These are phyloP conservation scores for Petaurus breviceps DNA, from an alignment of 2,113 vertebrate genomes.

Conservation along the genomic window DNA sequence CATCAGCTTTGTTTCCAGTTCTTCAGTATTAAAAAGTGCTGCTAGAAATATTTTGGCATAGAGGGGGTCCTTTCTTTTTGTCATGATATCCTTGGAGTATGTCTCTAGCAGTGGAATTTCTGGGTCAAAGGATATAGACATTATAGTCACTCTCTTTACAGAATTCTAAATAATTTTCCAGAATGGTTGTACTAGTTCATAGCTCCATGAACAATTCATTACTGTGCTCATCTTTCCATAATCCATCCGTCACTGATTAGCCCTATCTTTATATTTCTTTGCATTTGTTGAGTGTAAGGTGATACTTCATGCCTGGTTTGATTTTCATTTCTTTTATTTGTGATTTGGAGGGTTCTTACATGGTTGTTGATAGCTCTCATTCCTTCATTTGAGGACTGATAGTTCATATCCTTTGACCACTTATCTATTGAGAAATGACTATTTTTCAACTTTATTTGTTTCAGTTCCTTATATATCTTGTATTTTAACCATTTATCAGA, in stretches of 20 bases:
- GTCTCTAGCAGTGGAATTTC: neutral
- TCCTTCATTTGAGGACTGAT: neutral
- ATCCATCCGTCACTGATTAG: neutral
- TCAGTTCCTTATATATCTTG: neutral
- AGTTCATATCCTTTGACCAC: neutral
- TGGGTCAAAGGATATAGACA: neutral
- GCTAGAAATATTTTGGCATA: neutral
- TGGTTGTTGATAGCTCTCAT: neutral
- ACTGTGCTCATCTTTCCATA: neutral
- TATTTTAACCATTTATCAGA: neutral
- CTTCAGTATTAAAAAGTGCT: neutral
- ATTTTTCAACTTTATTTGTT: neutral
- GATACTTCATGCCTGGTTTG: neutral
- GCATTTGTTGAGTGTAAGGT: neutral
- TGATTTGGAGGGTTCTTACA: neutral
- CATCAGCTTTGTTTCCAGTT: neutral
- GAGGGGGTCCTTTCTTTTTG: neutral
- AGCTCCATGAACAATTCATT: neutral
- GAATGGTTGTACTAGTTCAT: neutral
- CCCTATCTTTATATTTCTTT: neutral
- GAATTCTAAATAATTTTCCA: neutral
- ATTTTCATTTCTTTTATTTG: neutral
- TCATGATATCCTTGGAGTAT: neutral
- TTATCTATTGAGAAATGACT: neutral
- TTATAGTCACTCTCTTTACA: neutral